phyloP scores from a whole-genome alignment of 1,140 invertebrate species.

The Drosophila carrolli region DNA sequence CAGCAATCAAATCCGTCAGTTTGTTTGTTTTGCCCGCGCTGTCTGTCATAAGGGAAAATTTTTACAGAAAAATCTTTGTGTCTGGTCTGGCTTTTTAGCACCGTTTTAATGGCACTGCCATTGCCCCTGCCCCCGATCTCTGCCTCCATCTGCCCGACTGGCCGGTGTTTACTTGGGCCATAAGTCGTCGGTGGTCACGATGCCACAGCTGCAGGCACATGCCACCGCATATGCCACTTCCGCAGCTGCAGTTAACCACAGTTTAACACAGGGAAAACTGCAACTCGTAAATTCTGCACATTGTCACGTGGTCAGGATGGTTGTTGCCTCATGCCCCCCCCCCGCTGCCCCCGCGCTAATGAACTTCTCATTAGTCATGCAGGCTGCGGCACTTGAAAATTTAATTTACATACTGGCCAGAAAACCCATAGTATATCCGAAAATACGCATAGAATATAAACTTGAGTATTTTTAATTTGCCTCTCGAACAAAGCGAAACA shows the following conservation, averaged over 20 bases:
- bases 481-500: constrained; percentile 38
- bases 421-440: constrained; percentile 1
- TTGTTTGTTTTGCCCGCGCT: constrained; percentile 52
- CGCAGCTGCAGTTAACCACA: constrained; percentile 31
- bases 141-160: constrained; percentile 38
- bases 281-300: constrained; percentile 52
- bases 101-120: constrained; percentile 45
- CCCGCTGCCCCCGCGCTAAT: constrained; percentile 30
- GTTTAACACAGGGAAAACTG: constrained; percentile 16
- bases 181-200: constrained; percentile 38
- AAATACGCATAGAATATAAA: constrained; percentile 22
- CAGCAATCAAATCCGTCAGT: constrained; percentile 51
- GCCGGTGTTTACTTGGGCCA: constrained; percentile 54
- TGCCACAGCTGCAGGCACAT: constrained; percentile 14
- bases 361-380: constrained; percentile 74
- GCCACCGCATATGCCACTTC: constrained; percentile 34
- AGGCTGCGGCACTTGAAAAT: constrained; percentile 44
- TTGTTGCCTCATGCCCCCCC: neutral
- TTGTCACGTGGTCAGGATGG: constrained; percentile 49
- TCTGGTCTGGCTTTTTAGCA: constrained; percentile 26
- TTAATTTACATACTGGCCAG: constrained; percentile 32
- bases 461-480: constrained; percentile 42
- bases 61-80: constrained; percentile 47
- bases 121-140: neutral
- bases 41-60: constrained; percentile 77